Evolutionary conservation across 2,888 invertebrate genomes (phyloP).

Genomic region (Luffia ferchaultella): DNA sequence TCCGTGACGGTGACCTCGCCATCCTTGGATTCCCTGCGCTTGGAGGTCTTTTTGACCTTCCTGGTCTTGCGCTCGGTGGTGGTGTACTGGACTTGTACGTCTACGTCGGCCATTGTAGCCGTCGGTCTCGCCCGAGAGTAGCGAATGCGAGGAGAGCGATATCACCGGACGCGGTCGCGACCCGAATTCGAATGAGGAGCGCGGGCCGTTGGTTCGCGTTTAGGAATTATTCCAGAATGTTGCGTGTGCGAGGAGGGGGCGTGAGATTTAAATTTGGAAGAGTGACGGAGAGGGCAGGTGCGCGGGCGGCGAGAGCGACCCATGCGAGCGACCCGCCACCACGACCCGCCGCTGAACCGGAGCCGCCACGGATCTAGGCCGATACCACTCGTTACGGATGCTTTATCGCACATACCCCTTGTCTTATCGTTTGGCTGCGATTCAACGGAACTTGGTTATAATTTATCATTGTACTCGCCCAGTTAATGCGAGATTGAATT

Average conservation of each 20-base stretch:
- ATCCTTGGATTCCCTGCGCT: slow-evolving; percentile 79
- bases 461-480: too few relatives aligned
- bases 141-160: slow-evolving; percentile 31
- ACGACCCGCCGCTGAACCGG: slow-evolving; percentile 4
- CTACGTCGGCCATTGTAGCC: slow-evolving; percentile 86
- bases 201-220: slow-evolving; percentile 49
- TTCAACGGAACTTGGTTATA: not conserved
- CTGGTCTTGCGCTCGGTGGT: slow-evolving; percentile 90
- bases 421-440: not conserved
- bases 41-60: slow-evolving; percentile 86
- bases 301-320: slow-evolving; percentile 57
- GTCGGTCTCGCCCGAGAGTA: slow-evolving; percentile 27
- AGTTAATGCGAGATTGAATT: too few relatives aligned
- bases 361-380: slow-evolving; percentile 1
- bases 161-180: slow-evolving; percentile 64
- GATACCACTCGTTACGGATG: not conserved
- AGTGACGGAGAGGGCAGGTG: slow-evolving; percentile 66
- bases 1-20: slow-evolving; percentile 86
- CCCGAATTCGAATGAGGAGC: slow-evolving; percentile 65
- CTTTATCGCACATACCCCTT: not conserved
- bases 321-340: slow-evolving; percentile 30
- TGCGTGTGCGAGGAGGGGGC: slow-evolving; percentile 44
- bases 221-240: slow-evolving; percentile 67
- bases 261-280: slow-evolving; percentile 66
- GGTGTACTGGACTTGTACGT: slow-evolving; percentile 85